phyloP scores from a whole-genome alignment of 2,888 invertebrate genomes.

The Saturnia japonica region DNA sequence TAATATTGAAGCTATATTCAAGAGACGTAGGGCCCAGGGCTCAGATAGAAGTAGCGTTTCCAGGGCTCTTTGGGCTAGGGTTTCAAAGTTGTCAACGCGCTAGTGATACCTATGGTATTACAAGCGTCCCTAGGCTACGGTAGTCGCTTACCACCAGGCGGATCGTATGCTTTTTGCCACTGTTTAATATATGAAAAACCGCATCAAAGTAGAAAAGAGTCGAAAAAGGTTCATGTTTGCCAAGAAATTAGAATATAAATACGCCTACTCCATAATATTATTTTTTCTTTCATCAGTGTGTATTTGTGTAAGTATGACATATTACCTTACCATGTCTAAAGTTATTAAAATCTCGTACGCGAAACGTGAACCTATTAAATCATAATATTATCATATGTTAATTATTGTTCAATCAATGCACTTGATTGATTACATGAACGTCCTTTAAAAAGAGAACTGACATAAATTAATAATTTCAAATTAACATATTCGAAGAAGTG shows the following conservation, averaged over 20 bases:
- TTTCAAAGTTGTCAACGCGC: too few relatives aligned
- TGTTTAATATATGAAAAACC: too few relatives aligned
- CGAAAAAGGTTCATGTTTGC: too few relatives aligned
- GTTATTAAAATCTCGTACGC: constrained; percentile 33
- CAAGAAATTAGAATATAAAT: neutral
- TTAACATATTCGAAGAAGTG: neutral
- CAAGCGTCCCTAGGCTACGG: too few relatives aligned
- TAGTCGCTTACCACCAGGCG: too few relatives aligned
- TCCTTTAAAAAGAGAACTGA: neutral
- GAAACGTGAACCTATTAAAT: constrained; percentile 18
- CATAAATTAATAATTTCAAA: neutral
- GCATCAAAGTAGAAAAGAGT: too few relatives aligned
- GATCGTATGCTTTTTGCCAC: too few relatives aligned
- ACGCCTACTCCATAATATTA: constrained; percentile 11
- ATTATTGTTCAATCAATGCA: neutral
- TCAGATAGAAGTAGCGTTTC: too few relatives aligned
- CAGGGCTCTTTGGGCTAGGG: too few relatives aligned
- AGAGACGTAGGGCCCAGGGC: too few relatives aligned
- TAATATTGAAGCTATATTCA: too few relatives aligned
- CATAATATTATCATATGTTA: constrained; percentile 12
- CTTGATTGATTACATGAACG: neutral
- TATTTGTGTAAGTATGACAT: constrained; percentile 29
- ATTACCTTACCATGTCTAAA: constrained; percentile 32
- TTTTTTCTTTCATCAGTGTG: constrained; percentile 18
- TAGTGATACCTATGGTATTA: too few relatives aligned